Conservation (phyloP, 2,113 vertebrate genomes). For the Nasalis larvatus region DNA sequence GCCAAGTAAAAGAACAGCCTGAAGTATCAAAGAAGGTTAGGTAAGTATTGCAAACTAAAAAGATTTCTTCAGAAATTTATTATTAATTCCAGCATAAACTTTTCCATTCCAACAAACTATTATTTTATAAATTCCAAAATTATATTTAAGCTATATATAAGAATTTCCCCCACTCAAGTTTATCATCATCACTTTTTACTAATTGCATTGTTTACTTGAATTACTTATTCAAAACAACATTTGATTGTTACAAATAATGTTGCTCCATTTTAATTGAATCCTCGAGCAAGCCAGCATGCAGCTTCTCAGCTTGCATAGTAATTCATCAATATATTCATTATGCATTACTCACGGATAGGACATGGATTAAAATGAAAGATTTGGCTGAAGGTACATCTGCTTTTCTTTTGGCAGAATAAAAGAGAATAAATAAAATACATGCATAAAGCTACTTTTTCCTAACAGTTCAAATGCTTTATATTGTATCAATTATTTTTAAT, state of each 20-base stretch:
- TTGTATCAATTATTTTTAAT: conserved; percentile 42
- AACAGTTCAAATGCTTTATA: conserved; percentile 21
- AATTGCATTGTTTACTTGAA: conserved; percentile 68
- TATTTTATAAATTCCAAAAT: conserved; percentile 46
- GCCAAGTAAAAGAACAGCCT: background rate
- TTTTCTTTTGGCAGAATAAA: conserved; percentile 47
- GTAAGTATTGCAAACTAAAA: conserved; percentile 22
- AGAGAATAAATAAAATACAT: conserved; percentile 42
- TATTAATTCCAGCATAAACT: conserved; percentile 45
- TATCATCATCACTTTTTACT: conserved; percentile 43
- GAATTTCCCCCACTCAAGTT: conserved; percentile 7
- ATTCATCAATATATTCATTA: conserved; percentile 69
- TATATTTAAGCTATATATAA: background rate
- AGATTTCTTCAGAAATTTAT: conserved; percentile 1
- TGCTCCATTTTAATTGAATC: conserved; percentile 72
- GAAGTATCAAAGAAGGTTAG: background rate
- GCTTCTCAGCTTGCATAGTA: conserved; percentile 65
- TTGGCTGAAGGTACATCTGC: background rate
- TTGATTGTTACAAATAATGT: conserved; percentile 74
- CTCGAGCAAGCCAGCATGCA: conserved; percentile 65
- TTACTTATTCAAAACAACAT: conserved; percentile 72
- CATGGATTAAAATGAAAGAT: conserved; percentile 58
- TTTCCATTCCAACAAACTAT: background rate
- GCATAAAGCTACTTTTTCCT: conserved; percentile 1
- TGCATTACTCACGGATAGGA: conserved; percentile 53